phyloP scores from a whole-genome alignment of 2,888 invertebrate genomes.

The Ctenicera cuprea region DNA sequence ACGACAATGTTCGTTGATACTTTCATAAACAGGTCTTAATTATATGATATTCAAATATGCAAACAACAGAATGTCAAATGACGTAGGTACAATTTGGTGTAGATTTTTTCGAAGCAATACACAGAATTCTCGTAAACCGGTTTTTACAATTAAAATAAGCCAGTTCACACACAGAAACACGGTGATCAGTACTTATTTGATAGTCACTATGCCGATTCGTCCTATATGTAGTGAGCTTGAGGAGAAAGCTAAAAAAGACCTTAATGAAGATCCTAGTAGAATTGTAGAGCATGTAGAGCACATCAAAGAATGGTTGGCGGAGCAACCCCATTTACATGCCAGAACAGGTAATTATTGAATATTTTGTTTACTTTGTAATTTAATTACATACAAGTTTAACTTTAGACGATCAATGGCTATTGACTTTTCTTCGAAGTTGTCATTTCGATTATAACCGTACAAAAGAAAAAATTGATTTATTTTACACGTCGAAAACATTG shows the following conservation, averaged over 20 bases:
- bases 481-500: constrained; percentile 75
- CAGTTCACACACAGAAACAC: too few species aligned
- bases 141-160: too few species aligned
- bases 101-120: too few species aligned
- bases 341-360: constrained; percentile 14
- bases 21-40: too few species aligned
- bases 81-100: too few species aligned
- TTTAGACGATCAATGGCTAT: constrained; percentile 75
- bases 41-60: too few species aligned
- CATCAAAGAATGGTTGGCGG: not conserved
- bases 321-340: constrained; percentile 5
- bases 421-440: constrained; percentile 75
- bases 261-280: constrained; percentile 7
- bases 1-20: too few species aligned
- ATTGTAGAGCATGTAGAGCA: not conserved
- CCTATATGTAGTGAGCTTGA: not conserved
- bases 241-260: not conserved
- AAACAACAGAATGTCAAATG: too few species aligned
- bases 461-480: constrained; percentile 76
- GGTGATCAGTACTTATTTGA: not conserved
- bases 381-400: too few species aligned
- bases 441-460: constrained; percentile 75
- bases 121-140: too few species aligned
- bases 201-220: not conserved
- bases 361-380: too few species aligned